Evolutionary conservation across 2,797 vertebrate genomes (phyloP), one percentile per base, ranked within the genome.

Genomic region (Eurystomus glaucurus): DNA sequence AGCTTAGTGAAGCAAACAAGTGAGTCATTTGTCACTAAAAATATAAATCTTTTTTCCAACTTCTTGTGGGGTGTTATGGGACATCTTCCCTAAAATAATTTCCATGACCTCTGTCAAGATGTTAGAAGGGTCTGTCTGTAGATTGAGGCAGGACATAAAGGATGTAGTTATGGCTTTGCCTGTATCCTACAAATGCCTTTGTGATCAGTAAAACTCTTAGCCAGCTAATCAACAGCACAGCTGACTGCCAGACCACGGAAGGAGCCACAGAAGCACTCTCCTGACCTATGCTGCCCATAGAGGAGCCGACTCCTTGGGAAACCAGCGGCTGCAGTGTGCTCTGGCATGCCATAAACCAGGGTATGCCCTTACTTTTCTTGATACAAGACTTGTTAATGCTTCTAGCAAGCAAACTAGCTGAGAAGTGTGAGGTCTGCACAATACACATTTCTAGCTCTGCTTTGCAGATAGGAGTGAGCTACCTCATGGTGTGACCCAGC

Each of bases 271-370:
- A 20, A 57, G 5, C 11, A 3, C 8, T 19, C 28, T 61, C 23
- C n/a, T 71, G 57, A 23, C 11, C 31, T 93, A 75, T 58, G 33
- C 61, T 87, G 14, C 35, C 46, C 21, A 2, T 1, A 21, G 20
- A 58, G 17, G 15, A 83, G 29, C 3, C 7, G 2, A 16, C 6
- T 85, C 20, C 22, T 19, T 46, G 31, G 57, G 51, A 81, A 94
- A 52, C 7, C 37, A 57, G 45, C 0, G 0, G 21, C 28, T 77
- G 3, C 5, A 26, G 8, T 1, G 12, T 58, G 26, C 29, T 57
- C 54, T 35, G 29, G 28, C 25, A 35, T 39, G 18, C 37, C 41
- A 5, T 74, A 58, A 46, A n/a, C 50, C 1, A 4, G 61, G 19
- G 10, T 37, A 39, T 51, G 37, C 17, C 54, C 45, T 64, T 55